These are phyloP conservation scores for Hipposideros armiger DNA, from an alignment of 2,113 vertebrate genomes.

Conservation along the genomic window DNA sequence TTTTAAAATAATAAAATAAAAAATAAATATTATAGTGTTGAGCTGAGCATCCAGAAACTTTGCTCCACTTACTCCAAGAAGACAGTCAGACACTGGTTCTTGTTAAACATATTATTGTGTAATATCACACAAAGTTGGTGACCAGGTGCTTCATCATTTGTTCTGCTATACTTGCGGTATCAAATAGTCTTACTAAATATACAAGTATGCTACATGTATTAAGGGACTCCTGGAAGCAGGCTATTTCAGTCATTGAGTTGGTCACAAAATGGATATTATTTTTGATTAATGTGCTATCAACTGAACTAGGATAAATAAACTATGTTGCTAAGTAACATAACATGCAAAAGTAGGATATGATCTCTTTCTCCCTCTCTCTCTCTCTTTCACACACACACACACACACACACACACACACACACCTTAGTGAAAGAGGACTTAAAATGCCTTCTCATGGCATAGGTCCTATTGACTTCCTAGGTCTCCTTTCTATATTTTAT, in stretches of 20 bases:
- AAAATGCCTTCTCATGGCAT: not conserved
- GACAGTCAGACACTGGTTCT: not conserved
- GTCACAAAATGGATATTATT: conserved; percentile 2
- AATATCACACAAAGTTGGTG: conserved; percentile 25
- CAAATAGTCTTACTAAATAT: conserved; percentile 21
- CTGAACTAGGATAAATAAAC: conserved; percentile 55
- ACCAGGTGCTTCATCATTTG: not conserved
- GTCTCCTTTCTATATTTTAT: conserved; percentile 38
- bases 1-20: too few relatives aligned
- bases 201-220: conserved; percentile 31
- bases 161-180: not conserved
- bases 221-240: not conserved
- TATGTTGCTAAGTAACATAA: conserved; percentile 52
- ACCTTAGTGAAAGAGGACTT: conserved; percentile 19
- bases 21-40: not conserved
- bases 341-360: conserved; percentile 42
- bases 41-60: not conserved
- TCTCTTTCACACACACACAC: not conserved
- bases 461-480: conserved; percentile 3
- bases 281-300: conserved; percentile 45
- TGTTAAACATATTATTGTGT: conserved; percentile 14
- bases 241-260: conserved; percentile 37
- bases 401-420: not conserved
- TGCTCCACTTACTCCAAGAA: conserved; percentile 21
- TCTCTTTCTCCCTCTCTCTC: not conserved